phyloP scores from a whole-genome alignment of 92 coral and sea anemone genomes.

The Palythoa caribaeorum region DNA sequence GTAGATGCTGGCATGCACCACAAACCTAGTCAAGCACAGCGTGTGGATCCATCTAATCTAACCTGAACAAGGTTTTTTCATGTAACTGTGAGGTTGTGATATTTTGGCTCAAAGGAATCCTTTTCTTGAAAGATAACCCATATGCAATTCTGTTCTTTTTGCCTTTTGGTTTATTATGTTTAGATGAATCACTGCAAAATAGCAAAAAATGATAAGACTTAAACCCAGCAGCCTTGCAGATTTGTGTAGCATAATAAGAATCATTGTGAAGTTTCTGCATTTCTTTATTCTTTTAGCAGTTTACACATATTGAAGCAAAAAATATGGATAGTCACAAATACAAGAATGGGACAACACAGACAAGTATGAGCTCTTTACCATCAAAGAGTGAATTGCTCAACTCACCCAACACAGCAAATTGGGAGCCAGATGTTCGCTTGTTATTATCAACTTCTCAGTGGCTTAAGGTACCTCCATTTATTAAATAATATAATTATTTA shows the following conservation, averaged over 20 bases:
- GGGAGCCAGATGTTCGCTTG: constrained; percentile 97
- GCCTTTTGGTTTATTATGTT: no score
- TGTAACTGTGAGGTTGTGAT: no score
- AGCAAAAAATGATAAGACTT: no score
- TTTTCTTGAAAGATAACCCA: no score
- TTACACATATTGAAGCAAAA: neutral
- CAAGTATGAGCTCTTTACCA: constrained; percentile 61
- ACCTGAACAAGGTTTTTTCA: no score
- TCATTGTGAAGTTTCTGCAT: neutral
- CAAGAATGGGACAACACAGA: constrained; percentile 20
- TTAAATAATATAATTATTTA: neutral
- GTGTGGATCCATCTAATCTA: no score
- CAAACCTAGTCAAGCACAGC: no score
- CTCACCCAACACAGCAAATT: constrained; percentile 80
- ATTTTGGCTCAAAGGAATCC: no score
- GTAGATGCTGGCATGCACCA: no score
- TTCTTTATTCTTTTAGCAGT: neutral
- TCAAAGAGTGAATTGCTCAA: constrained; percentile 82
- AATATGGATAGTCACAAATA: constrained; percentile 20
- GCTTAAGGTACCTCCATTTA: constrained; percentile 75
- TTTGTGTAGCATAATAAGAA: neutral
- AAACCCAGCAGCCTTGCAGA: no score
- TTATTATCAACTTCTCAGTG: constrained; percentile 91
- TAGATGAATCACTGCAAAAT: no score
- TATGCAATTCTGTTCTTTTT: no score